phyloP scores from a whole-genome alignment of 2,113 vertebrate genomes.

The Tonatia bakeri region DNA sequence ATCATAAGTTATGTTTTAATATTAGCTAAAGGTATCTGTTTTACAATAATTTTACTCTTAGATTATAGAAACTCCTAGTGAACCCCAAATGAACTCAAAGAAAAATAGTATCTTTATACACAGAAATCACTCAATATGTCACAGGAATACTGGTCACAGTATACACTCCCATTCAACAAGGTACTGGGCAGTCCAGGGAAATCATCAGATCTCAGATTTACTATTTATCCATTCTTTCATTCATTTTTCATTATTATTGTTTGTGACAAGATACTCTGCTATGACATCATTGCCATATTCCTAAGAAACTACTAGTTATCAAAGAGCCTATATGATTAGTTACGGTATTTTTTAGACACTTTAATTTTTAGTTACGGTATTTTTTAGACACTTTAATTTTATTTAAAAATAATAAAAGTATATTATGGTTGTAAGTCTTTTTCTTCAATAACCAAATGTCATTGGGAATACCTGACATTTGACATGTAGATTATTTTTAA shows the following conservation, averaged over 20 bases:
- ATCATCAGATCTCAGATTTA: not conserved
- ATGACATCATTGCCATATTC: not conserved
- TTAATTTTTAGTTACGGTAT: not conserved
- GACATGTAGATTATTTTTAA: not conserved
- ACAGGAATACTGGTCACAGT: accelerated
- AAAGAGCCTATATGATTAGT: not conserved
- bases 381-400: not conserved
- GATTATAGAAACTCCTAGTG: not conserved
- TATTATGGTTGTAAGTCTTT: not conserved
- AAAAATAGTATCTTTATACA: not conserved
- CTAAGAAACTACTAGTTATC: not conserved
- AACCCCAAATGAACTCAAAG: not conserved
- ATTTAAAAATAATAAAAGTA: not conserved
- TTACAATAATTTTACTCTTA: not conserved
- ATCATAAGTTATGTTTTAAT: not conserved
- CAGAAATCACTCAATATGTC: not conserved
- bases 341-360: not conserved
- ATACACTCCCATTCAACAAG: not conserved
- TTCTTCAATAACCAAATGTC: not conserved
- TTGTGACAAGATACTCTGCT: not conserved
- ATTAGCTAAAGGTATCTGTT: not conserved
- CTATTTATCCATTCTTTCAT: not conserved
- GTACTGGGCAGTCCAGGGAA: not conserved
- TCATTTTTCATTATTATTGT: not conserved
- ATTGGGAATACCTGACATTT: not conserved